Conservation (phyloP, 2,113 vertebrate species). For the Cyphomyrus discorhynchus region DNA sequence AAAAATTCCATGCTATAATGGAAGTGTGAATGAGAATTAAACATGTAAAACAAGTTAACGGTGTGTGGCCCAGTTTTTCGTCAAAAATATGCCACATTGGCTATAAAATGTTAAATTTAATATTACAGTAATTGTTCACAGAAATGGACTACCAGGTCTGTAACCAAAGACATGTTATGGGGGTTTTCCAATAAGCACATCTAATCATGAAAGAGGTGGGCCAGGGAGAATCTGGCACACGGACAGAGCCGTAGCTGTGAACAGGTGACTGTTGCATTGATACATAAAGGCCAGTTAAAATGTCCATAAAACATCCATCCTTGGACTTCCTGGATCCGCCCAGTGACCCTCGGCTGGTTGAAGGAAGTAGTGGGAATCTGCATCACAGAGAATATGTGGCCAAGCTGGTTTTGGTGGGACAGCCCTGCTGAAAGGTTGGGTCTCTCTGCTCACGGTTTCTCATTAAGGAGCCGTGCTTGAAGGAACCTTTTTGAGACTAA, state of each 20-base stretch:
- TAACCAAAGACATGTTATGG: conserved; percentile 36
- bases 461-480: conserved; percentile 86
- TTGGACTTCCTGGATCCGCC: not conserved
- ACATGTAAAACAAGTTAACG: conserved; percentile 40
- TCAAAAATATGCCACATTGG: conserved; percentile 58
- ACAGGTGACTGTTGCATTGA: conserved; percentile 49
- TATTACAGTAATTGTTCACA: conserved; percentile 66
- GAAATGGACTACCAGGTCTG: conserved; percentile 56
- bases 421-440: conserved; percentile 42
- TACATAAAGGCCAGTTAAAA: conserved; percentile 29
- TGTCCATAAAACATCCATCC: not conserved
- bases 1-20: conserved; percentile 22
- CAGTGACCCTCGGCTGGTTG: conserved; percentile 48
- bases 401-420: conserved; percentile 42
- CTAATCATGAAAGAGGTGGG: conserved; percentile 30
- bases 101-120: conserved; percentile 63
- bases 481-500: conserved; percentile 95
- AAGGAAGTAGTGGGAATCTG: conserved; percentile 49
- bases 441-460: conserved; percentile 38
- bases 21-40: conserved; percentile 25
- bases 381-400: conserved; percentile 43
- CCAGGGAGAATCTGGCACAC: conserved; percentile 41
- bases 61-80: conserved; percentile 42
- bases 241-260: conserved; percentile 39
- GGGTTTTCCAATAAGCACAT: conserved; percentile 39